Evolutionary conservation across 2,888 invertebrate species (phyloP).

Genomic region (Drosophila lacicola): DNA sequence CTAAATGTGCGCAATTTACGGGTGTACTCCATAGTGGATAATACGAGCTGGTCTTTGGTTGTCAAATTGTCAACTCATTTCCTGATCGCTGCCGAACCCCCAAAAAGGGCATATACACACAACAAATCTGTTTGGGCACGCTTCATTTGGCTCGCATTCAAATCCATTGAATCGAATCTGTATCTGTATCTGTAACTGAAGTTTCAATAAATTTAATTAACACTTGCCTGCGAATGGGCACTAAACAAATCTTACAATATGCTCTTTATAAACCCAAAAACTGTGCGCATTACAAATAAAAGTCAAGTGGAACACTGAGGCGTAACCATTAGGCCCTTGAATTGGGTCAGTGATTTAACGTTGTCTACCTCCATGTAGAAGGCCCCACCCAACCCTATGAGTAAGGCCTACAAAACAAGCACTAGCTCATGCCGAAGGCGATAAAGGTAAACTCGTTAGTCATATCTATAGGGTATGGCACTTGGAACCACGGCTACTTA

Average conservation of each 20-base stretch:
- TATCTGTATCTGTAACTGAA: constrained; percentile 12
- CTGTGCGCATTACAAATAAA: constrained; percentile 14
- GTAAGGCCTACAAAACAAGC: constrained; percentile 47
- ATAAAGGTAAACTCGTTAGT: constrained; percentile 51
- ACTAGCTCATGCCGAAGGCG: constrained; percentile 39
- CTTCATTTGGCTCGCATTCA: constrained; percentile 68
- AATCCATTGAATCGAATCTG: constrained; percentile 35
- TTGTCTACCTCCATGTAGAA: constrained; percentile 29
- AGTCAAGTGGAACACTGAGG: constrained; percentile 54
- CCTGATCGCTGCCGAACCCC: constrained; percentile 43
- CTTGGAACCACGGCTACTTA: constrained; percentile 2
- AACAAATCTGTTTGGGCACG: constrained; percentile 60
- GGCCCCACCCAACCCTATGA: constrained; percentile 25
- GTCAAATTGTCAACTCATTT: constrained; percentile 70
- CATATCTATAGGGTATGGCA: constrained; percentile 31
- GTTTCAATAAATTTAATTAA: constrained; percentile 72
- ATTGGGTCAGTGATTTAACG: constrained; percentile 61
- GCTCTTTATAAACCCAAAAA: constrained; percentile 30
- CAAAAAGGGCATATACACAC: constrained; percentile 42
- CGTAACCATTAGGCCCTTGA: constrained; percentile 37
- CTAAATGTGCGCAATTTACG: constrained; percentile 48
- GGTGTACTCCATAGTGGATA: constrained; percentile 15
- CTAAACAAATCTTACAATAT: constrained; percentile 41
- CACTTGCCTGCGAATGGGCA: constrained; percentile 61
- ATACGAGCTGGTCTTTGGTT: constrained; percentile 18